phyloP scores from a whole-genome alignment of 2,113 vertebrate species.

The Xyrauchen texanus region DNA sequence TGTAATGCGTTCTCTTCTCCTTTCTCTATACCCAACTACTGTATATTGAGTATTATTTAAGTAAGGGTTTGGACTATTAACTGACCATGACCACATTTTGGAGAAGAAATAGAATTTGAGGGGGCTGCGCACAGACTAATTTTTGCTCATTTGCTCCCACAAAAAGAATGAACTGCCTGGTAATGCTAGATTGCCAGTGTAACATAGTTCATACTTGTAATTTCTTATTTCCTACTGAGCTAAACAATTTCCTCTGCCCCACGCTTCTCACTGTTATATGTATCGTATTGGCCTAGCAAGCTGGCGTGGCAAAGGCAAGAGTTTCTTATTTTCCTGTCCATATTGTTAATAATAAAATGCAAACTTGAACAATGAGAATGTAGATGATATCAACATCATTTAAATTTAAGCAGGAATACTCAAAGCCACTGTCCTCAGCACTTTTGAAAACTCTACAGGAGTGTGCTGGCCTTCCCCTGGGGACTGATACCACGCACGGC shows the following conservation, averaged over 20 bases:
- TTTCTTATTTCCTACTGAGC: constrained; percentile 28
- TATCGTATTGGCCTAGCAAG: not conserved
- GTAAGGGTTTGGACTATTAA: not conserved
- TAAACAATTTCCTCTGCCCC: constrained; percentile 21
- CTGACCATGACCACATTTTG: not conserved
- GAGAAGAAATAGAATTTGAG: not conserved
- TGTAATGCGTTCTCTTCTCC: too few relatives aligned
- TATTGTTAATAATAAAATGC: constrained; percentile 33
- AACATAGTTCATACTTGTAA: constrained; percentile 3
- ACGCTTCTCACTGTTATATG: constrained; percentile 13
- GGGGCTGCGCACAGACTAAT: not conserved
- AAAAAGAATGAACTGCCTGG: not conserved
- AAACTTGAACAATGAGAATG: constrained; percentile 1
- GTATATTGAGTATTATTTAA: not conserved
- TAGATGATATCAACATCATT: constrained; percentile 45
- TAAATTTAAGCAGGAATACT: constrained; percentile 44
- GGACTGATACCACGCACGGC: constrained; percentile 12
- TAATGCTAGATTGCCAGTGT: not conserved
- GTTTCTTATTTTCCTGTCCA: not conserved
- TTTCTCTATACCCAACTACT: too few relatives aligned
- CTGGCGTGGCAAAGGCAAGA: not conserved
- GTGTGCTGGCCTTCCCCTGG: constrained; percentile 4
- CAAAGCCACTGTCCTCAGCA: constrained; percentile 15
- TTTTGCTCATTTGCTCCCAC: not conserved
- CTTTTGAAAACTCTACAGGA: constrained; percentile 12